These are phyloP conservation scores for Heliconius ethilla DNA, from an alignment of 2,888 invertebrate genomes.

Conservation along the genomic window DNA sequence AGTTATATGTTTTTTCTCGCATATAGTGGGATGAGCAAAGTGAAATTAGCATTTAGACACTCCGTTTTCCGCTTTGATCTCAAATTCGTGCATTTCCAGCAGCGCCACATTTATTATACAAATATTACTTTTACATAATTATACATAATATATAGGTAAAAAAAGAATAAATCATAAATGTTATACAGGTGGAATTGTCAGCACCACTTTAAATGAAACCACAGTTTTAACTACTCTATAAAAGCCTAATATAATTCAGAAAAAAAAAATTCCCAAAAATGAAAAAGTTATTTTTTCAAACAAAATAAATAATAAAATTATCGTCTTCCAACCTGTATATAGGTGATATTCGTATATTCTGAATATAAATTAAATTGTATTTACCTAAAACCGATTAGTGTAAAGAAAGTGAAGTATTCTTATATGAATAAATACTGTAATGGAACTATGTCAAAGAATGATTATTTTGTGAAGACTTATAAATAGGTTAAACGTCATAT, in stretches of 20 bases:
- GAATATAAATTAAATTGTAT: neutral
- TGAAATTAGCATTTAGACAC: neutral
- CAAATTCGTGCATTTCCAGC: too few relatives aligned
- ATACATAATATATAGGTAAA: neutral
- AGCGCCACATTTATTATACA: neutral
- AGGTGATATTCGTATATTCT: neutral
- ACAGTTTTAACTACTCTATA: too few relatives aligned
- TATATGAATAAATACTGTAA: neutral
- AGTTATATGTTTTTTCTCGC: neutral
- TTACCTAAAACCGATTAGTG: neutral
- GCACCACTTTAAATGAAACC: too few relatives aligned
- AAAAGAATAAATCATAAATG: neutral
- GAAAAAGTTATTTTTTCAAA: too few relatives aligned
- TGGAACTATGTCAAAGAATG: conserved; percentile 1
- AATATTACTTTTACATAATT: neutral
- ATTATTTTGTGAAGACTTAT: neutral
- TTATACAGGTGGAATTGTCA: neutral
- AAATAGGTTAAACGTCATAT: neutral
- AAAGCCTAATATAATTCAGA: too few relatives aligned
- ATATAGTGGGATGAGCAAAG: neutral
- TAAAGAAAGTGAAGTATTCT: neutral
- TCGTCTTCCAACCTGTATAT: too few relatives aligned
- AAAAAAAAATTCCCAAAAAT: too few relatives aligned
- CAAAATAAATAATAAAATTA: too few relatives aligned
- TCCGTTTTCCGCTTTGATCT: neutral